phyloP scores from a whole-genome alignment of 2,888 invertebrate genomes.

The Coleophora deauratella region DNA sequence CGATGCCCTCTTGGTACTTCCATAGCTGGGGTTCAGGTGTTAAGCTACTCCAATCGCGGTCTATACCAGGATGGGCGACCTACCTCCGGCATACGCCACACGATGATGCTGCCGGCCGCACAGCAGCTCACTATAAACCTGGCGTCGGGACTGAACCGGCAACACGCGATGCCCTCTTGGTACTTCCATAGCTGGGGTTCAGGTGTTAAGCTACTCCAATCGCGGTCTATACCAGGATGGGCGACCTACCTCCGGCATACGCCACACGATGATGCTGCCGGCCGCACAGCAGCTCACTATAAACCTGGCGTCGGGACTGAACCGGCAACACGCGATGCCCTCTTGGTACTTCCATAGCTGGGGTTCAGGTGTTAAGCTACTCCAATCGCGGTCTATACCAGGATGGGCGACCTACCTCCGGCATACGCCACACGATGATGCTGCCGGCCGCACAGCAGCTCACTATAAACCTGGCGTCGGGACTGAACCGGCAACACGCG shows the following conservation, averaged over 20 bases:
- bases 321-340: constrained; percentile 82
- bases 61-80: constrained; percentile 10
- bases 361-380: no score
- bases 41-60: no score
- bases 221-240: no score
- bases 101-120: constrained; percentile 85
- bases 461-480: constrained; percentile 81
- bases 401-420: constrained; percentile 52
- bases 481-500: constrained; percentile 84
- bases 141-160: constrained; percentile 85
- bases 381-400: no score
- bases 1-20: constrained; percentile 88
- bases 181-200: constrained; percentile 94
- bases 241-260: constrained; percentile 72
- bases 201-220: no score
- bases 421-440: constrained; percentile 84
- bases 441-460: constrained; percentile 88
- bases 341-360: constrained; percentile 92
- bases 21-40: no score
- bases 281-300: constrained; percentile 88
- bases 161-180: constrained; percentile 83
- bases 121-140: constrained; percentile 84
- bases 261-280: constrained; percentile 87
- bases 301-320: constrained; percentile 83
- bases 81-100: constrained; percentile 82